Base-by-base conservation (phyloP, 2,797 vertebrate genomes). In the Oryzias sinensis region DNA sequence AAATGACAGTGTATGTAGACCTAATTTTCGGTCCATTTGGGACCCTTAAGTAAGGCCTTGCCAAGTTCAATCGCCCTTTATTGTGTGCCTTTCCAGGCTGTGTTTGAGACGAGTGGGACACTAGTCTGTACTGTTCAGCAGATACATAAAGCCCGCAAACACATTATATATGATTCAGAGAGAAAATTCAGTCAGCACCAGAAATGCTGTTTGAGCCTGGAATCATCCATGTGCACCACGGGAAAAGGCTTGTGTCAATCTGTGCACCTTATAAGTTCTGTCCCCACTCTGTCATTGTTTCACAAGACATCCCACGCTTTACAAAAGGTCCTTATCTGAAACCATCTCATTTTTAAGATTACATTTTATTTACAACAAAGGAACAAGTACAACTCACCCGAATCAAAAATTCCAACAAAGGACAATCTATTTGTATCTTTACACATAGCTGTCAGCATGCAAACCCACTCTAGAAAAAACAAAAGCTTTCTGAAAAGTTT, bases 241-340 rank as follows among this genome's bases (percentile, higher is more conserved):
- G 80, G 60, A 54, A 11, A 62, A 73, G 22, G 44, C 14, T 33
- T 68, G 43, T 67, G 70, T 72, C 70, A 47, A 44, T 65, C 53
- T 80, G 53, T 66, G 56, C 72, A 79, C 55, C 67, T 56, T 53
- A 68, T 81, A 66, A 80, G 79, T 79, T 67, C 77, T 48, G 47
- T 46, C 68, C 25, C 59, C 78, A 60, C 75, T 74, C 74, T 33
- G 61, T 80, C 72, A 68, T 75, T 47, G 48, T 68, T 56, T 70
- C 75, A 84, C 65, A 70, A 84, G 74, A 74, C 64, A 65, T 44
- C 43, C 62, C 66, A n/a, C n/a, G n/a, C n/a, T n/a, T n/a, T n/a
- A n/a, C n/a, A n/a, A n/a, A n/a, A 59, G 60, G 72, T 74, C 71
- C 59, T 47, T 65, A 53, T 68, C 44, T 22, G 61, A n/a, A 80